Evolutionary conservation across 1,140 invertebrate genomes (phyloP).

Genomic region (Brachionus angularis): DNA sequence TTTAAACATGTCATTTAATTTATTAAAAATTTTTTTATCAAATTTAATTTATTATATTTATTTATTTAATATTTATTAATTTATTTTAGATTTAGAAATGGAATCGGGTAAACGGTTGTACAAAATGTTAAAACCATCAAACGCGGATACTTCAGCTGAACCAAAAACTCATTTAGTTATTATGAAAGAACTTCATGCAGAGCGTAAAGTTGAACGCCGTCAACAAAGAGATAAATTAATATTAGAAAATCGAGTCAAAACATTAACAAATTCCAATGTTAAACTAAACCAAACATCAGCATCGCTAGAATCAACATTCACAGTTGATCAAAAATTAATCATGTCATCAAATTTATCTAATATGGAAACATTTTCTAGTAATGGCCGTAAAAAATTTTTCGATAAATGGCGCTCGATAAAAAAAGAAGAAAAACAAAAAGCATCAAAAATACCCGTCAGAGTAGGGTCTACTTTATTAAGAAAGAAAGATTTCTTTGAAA

Average conservation of each 20-base stretch:
- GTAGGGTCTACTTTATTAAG: neutral
- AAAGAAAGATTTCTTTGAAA: constrained; percentile 20
- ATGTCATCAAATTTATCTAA: neutral
- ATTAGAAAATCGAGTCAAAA: neutral
- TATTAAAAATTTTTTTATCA: no score
- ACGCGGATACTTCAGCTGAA: neutral
- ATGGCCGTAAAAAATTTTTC: neutral
- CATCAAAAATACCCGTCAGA: neutral
- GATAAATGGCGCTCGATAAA: neutral
- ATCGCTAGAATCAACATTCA: neutral
- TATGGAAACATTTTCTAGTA: neutral
- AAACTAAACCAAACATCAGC: no score
- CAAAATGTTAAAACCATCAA: no score
- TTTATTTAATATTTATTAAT: no score
- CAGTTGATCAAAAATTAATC: neutral
- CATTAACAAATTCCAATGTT: no score
- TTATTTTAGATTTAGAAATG: no score
- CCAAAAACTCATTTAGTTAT: neutral
- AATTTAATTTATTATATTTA: no score
- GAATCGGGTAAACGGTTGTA: no score
- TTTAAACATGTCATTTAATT: no score
- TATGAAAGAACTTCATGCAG: neutral
- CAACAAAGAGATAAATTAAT: constrained; percentile 1
- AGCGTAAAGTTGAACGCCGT: neutral
- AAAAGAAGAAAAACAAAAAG: constrained; percentile 4